Conservation (phyloP, 2,797 vertebrate species). For the Myotis planiceps region DNA sequence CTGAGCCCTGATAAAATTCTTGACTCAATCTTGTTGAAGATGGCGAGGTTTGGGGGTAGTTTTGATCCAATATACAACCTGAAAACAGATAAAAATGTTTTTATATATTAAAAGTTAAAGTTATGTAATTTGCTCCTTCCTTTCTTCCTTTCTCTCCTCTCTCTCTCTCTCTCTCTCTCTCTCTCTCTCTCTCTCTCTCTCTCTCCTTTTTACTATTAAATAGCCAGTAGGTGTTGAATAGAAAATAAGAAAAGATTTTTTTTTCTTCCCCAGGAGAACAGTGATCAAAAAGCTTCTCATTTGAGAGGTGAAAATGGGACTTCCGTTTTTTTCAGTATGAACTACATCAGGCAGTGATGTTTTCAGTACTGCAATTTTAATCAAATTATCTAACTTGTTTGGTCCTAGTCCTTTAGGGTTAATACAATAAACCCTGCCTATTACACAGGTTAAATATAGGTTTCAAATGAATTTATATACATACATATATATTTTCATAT, state of each 20-base stretch:
- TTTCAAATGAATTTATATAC: background rate
- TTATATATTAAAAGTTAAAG: background rate
- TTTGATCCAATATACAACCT: background rate
- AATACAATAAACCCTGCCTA: background rate
- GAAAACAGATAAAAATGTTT: background rate
- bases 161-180: too few species aligned
- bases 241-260: background rate
- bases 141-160: too few species aligned
- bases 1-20: background rate
- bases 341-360: background rate
- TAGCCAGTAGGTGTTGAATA: background rate
- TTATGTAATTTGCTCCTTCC: background rate
- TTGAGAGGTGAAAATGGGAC: background rate
- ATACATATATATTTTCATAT: background rate
- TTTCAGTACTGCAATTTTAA: background rate
- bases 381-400: background rate
- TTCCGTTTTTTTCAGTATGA: background rate
- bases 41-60: background rate
- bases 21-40: background rate
- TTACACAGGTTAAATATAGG: background rate
- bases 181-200: too few species aligned
- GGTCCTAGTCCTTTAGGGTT: background rate
- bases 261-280: background rate
- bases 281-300: background rate
- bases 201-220: background rate